phyloP scores from a whole-genome alignment of 2,888 invertebrate genomes.

The Ormyrus thymus region DNA sequence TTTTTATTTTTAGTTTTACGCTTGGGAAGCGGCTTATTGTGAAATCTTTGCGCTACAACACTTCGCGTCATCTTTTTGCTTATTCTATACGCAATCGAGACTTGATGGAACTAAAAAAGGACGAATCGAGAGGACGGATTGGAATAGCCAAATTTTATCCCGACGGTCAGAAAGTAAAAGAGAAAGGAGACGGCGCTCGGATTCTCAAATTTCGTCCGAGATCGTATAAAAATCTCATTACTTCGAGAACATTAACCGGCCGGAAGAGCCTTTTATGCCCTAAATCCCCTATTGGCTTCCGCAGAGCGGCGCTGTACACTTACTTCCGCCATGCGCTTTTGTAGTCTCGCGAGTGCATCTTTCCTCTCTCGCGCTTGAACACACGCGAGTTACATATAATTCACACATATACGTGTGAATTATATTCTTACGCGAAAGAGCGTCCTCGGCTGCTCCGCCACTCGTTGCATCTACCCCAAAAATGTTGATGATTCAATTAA shows the following conservation, averaged over 20 bases:
- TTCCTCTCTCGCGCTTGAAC: background rate
- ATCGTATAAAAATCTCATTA: conserved; percentile 55
- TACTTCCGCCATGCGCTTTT: conserved; percentile 43
- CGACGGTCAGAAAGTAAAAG: conserved; percentile 13
- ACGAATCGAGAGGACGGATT: conserved; percentile 3
- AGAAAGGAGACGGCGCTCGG: background rate
- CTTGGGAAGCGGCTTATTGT: conserved; percentile 4
- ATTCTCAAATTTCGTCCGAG: conserved; percentile 23
- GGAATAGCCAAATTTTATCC: conserved; percentile 46
- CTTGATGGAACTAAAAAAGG: too few relatives aligned
- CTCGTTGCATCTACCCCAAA: background rate
- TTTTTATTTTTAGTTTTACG: conserved; percentile 10
- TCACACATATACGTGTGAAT: background rate
- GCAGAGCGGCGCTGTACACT: conserved; percentile 3
- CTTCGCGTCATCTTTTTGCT: background rate
- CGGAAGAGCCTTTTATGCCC: conserved; percentile 52
- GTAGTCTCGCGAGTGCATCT: background rate
- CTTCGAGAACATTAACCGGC: conserved; percentile 52
- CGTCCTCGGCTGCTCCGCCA: conserved; percentile 8
- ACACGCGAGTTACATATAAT: background rate
- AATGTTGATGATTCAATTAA: too few relatives aligned
- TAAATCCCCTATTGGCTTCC: conserved; percentile 48
- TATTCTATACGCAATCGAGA: too few relatives aligned
- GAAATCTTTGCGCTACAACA: conserved; percentile 1
- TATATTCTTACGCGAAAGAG: background rate